Conservation (phyloP, 1,140 invertebrate species). For the Lethrus apterus region DNA sequence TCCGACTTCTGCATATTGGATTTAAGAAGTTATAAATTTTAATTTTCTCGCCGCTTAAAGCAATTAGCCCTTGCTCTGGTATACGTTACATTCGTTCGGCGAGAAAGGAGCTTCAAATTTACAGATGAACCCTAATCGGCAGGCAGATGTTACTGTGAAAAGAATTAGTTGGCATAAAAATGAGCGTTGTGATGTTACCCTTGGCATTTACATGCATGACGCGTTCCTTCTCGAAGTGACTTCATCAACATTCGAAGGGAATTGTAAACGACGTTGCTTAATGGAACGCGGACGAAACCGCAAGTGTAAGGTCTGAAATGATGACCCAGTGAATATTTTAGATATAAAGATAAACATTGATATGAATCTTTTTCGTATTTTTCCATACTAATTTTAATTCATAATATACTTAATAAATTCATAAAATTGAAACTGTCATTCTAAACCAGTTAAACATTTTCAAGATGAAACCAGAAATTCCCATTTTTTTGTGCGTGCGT, state of each 20-base stretch:
- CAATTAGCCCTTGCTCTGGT: constrained; percentile 20
- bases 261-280: constrained; percentile 21
- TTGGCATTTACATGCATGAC: constrained; percentile 19
- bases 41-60: constrained; percentile 21
- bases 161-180: constrained; percentile 4
- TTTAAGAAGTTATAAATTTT: constrained; percentile 24
- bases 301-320: no score
- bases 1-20: constrained; percentile 20
- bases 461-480: no score
- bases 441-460: no score
- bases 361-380: no score
- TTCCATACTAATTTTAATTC: no score
- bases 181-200: constrained; percentile 6
- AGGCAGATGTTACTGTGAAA: constrained; percentile 11
- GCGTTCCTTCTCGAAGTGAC: constrained; percentile 7
- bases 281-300: constrained; percentile 21
- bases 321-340: no score
- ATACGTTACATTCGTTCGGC: constrained; percentile 2
- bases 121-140: constrained; percentile 11
- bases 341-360: no score
- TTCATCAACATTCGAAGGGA: constrained; percentile 24
- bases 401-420: no score
- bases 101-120: constrained; percentile 9
- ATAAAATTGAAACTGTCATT: no score
- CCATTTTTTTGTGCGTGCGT: no score